Evolutionary conservation across 1,140 invertebrate species (phyloP), one percentile per base, ranked within the genome.

Genomic region (Drosophila arawakana): DNA sequence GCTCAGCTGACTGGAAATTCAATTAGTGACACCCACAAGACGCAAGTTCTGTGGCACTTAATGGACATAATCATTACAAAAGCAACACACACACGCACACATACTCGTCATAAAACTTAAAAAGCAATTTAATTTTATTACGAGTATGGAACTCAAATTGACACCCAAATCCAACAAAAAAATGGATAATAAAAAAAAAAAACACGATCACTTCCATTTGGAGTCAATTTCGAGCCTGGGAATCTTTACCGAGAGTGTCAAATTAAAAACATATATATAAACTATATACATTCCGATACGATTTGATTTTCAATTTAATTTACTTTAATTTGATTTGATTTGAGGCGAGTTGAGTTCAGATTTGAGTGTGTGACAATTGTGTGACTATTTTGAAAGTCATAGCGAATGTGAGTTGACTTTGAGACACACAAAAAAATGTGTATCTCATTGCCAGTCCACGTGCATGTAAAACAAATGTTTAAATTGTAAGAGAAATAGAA

Each of bases 1-100:
- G 37, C 44, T 18, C 30, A 7, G 2, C 76, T 74, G 83, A 77
- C 63, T 72, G 75, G 83, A 82, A 88, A 83, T 83, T 89, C 80
- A 88, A 89, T 88, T 89, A 89, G 76, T 79, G 76, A 80, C 83
- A 89, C 84, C 83, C 83, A 86, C 83, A 73, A 41, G 63, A 39
- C 15, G 57, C 46, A 46, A 69, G 57, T 61, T 73, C 71, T 68
- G 49, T 50, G 30, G n/a, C 55, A 46, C 52, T 76, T 76, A 76
- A 76, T 76, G 73, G 68, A 65, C 68, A 46, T 59, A 41, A 74
- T 59, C 68, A 72, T 75, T 75, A 75, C 73, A 70, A 62, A 61
- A 69, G 57, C 63, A 60, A 60, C 3, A 5, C 65, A 61, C 54
- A 59, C 34, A 63, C 34, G 39, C 68, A 62, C 34, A n/a, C 37